Conservation (phyloP, 2,888 invertebrate genomes). For the Ophioninae sp. region DNA sequence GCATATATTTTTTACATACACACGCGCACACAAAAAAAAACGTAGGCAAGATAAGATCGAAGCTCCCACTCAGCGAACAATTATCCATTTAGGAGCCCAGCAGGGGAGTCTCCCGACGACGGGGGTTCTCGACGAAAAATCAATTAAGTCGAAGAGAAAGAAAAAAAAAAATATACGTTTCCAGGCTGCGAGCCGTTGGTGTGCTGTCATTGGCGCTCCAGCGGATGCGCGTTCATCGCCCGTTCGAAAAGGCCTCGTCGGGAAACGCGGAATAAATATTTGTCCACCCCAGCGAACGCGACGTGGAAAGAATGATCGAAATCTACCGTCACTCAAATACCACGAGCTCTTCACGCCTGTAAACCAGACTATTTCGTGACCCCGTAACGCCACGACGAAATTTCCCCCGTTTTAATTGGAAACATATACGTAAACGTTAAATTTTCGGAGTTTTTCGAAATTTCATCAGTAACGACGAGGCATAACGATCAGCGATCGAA, state of each 20-base stretch:
- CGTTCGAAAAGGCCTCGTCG: background rate
- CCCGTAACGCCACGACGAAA: background rate
- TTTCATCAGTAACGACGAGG: background rate
- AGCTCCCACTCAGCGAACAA: slow-evolving; percentile 39
- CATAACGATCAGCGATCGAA: background rate
- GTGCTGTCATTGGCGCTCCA: slow-evolving; percentile 73
- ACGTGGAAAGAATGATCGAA: slow-evolving; percentile 2
- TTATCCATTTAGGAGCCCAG: slow-evolving; percentile 53
- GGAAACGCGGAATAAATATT: slow-evolving; percentile 45
- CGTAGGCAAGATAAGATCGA: slow-evolving; percentile 22
- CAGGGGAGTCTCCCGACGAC: slow-evolving; percentile 41
- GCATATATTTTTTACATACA: background rate
- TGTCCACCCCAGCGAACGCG: background rate
- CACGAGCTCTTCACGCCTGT: background rate
- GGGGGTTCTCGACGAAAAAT: slow-evolving; percentile 69
- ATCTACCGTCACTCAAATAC: slow-evolving; percentile 1
- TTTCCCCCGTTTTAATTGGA: background rate
- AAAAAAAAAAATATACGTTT: slow-evolving; percentile 1
- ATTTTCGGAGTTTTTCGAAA: background rate
- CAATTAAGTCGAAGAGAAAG: slow-evolving; percentile 71
- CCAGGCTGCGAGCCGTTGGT: slow-evolving; percentile 68
- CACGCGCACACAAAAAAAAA: background rate
- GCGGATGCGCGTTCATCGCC: slow-evolving; percentile 77
- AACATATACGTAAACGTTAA: background rate
- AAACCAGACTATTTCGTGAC: background rate